Evolutionary conservation across 1,140 invertebrate genomes (phyloP).

Genomic region (Diplogasteroides magnus): DNA sequence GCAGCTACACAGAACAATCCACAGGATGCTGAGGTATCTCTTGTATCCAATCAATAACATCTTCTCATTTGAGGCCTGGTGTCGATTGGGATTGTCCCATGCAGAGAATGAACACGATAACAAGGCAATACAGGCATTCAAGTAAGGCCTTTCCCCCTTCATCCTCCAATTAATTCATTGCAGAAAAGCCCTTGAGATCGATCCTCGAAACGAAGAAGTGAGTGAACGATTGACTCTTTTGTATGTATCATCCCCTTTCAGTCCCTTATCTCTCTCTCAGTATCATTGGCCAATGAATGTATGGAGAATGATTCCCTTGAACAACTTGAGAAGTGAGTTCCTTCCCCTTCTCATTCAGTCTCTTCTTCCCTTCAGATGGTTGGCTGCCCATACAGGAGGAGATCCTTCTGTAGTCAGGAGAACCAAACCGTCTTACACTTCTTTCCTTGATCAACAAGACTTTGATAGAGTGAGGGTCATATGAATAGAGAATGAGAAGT

Average conservation of each 20-base stretch:
- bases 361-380: background rate
- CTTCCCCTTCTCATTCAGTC: background rate
- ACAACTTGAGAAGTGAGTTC: constrained; percentile 47
- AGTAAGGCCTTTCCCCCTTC: too few relatives aligned
- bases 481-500: constrained; percentile 13
- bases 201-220: constrained; percentile 70
- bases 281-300: constrained; percentile 88
- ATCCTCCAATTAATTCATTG: too few relatives aligned
- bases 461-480: constrained; percentile 24
- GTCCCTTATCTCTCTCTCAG: constrained; percentile 81
- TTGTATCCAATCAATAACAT: background rate
- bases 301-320: constrained; percentile 45
- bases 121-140: constrained; percentile 78
- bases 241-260: background rate
- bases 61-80: constrained; percentile 58
- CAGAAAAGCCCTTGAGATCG: constrained; percentile 75
- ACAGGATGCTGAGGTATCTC: constrained; percentile 68
- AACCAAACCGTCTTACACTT: constrained; percentile 22
- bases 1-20: constrained; percentile 81
- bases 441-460: constrained; percentile 12
- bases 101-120: constrained; percentile 83
- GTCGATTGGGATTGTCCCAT: constrained; percentile 70
- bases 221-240: background rate
- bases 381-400: constrained; percentile 7
- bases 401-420: constrained; percentile 4